These are phyloP conservation scores for Neoniphon sammara DNA, from an alignment of 2,797 vertebrate genomes.

Conservation along the genomic window DNA sequence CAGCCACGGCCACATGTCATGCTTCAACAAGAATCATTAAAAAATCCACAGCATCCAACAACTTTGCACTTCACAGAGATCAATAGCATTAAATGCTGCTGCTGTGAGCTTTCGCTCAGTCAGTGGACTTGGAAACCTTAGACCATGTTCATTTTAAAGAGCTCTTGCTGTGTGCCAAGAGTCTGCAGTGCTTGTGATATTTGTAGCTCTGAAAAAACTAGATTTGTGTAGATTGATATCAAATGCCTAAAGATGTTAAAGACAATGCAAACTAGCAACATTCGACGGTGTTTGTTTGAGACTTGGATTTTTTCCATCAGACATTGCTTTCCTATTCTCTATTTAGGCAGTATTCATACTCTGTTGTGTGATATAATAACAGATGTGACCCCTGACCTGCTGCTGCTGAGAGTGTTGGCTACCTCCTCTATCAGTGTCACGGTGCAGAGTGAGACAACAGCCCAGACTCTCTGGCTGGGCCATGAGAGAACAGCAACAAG, in stretches of 20 bases:
- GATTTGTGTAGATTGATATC: background rate
- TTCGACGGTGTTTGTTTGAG: background rate
- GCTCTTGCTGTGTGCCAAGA: background rate
- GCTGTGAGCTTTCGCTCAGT: background rate
- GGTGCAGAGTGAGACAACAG: background rate
- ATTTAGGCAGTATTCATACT: constrained; percentile 18
- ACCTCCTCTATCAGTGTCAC: constrained; percentile 27
- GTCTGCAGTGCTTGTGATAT: background rate
- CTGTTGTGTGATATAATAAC: constrained; percentile 26
- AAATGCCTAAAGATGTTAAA: no score
- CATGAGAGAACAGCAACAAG: background rate
- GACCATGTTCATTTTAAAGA: background rate
- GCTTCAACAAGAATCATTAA: background rate
- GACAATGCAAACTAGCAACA: no score
- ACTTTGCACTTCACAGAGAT: background rate
- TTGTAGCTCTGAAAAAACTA: background rate
- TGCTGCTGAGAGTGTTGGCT: constrained; percentile 25
- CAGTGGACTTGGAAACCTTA: background rate
- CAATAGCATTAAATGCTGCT: background rate
- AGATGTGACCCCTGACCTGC: constrained; percentile 44
- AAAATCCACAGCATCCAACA: background rate
- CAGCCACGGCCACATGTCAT: background rate
- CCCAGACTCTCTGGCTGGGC: constrained; percentile 22
- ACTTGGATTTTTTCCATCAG: background rate
- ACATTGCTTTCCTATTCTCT: constrained; percentile 8